phyloP scores from a whole-genome alignment of 2,888 invertebrate genomes.

The Sesamia inferens region DNA sequence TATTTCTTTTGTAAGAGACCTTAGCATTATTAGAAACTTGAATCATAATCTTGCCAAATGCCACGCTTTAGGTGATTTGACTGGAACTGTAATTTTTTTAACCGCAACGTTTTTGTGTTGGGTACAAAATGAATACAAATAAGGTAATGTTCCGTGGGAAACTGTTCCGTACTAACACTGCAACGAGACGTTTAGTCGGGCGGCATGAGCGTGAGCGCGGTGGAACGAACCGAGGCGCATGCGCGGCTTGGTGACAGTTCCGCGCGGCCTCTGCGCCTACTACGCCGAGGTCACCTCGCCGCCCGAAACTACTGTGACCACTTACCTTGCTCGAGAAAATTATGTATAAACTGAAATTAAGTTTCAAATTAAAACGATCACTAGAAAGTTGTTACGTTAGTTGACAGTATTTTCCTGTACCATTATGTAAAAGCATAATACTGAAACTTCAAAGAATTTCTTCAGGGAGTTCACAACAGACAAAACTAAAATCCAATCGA shows the following conservation, averaged over 20 bases:
- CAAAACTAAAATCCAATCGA: constrained; percentile 19
- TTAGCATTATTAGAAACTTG: constrained; percentile 36
- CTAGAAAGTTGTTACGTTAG: constrained; percentile 9
- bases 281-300: constrained; percentile 78
- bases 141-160: constrained; percentile 71
- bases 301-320: constrained; percentile 70
- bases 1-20: constrained; percentile 21
- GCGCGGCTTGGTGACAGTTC: constrained; percentile 81
- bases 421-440: constrained; percentile 20
- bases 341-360: neutral
- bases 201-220: constrained; percentile 75
- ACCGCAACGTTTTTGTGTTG: constrained; percentile 56
- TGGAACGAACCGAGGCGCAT: constrained; percentile 85
- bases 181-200: constrained; percentile 62
- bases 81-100: constrained; percentile 45
- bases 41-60: constrained; percentile 53
- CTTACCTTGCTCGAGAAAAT: neutral
- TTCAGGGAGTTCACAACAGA: constrained; percentile 6
- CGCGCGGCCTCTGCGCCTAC: constrained; percentile 79
- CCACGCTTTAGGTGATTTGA: constrained; percentile 50
- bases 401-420: neutral
- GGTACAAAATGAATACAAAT: constrained; percentile 38
- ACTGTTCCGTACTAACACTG: constrained; percentile 59
- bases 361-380: neutral
- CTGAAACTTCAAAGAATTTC: constrained; percentile 5